Base-by-base conservation (phyloP, 1,140 invertebrate genomes). In the Platyscapa corneri region DNA sequence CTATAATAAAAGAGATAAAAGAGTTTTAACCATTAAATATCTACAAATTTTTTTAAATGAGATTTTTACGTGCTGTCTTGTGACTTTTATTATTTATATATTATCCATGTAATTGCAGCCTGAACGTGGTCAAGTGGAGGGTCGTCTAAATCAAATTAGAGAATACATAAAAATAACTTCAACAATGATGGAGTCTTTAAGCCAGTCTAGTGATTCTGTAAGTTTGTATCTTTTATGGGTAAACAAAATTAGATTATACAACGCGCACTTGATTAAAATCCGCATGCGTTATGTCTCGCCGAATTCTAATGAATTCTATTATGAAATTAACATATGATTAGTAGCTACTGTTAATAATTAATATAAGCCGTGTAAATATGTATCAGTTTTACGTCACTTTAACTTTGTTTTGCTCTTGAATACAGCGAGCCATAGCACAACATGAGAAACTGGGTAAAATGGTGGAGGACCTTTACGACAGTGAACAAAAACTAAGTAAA, bases 101-200 rank as follows among this genome's bases (percentile, higher is more conserved):
- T n/a, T 12, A 79, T 64, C 20, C 10, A 5, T 64, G 6, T 64
- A 67, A 30, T 80, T 75, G 7, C 53, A 93, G 92, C 94, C 94
- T 12, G 94, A 95, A 82, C 92, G 94, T 39, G 93, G 92, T 10
- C 93, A 93, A 84, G 95, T 95, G 5, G 94, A 95, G 86, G 93
- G 93, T 34, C 92, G 95, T 10, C 91, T 95, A 30, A 94, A 94
- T 85, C 95, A 95, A 89, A 95, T 95, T 76, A 91, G 94, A 67
- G 95, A 95, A 84, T 95, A 95, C 87, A 95, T 95, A 82, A 92
- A 94, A 89, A 94, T 95, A 20, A 95, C 95, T 23, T 94, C 94
- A 23, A 94, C 93, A 2, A 94, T 95, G 88, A 95, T 95, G 88
- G 95, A 95, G 78, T 94, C 94, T 20, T 93, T 95, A 90, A 92